Evolutionary conservation across 2,113 vertebrate genomes (phyloP).

Genomic region (Lepidothrix coronata): DNA sequence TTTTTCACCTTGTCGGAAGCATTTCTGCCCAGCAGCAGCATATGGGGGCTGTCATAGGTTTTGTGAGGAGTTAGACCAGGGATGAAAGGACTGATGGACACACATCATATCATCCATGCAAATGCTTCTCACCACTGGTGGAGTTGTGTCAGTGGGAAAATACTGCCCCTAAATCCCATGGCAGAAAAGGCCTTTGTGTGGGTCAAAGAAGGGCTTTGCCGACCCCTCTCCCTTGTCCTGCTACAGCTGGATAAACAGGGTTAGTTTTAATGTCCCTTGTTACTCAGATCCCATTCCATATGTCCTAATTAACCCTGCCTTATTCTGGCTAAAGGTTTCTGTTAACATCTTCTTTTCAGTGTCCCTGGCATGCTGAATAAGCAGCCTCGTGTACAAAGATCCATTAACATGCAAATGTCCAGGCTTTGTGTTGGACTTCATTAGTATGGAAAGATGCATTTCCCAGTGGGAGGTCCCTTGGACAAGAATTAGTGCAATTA

Average conservation of each 20-base stretch:
- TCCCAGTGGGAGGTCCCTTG: not conserved
- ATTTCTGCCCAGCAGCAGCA: accelerated
- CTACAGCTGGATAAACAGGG: conserved; percentile 18
- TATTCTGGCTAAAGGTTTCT: conserved; percentile 44
- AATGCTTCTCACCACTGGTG: not conserved
- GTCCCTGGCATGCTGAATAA: not conserved
- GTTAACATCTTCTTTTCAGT: conserved; percentile 41
- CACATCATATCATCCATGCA: not conserved
- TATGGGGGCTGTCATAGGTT: not conserved
- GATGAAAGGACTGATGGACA: not conserved
- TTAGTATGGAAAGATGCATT: conserved; percentile 18
- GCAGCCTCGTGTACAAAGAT: not conserved
- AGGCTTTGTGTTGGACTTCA: conserved; percentile 1
- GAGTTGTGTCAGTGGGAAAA: conserved; percentile 13
- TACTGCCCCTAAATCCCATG: not conserved
- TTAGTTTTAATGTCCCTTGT: conserved; percentile 30
- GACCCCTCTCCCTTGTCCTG: not conserved
- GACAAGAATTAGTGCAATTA: not conserved
- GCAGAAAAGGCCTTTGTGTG: not conserved
- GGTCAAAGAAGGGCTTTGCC: not conserved
- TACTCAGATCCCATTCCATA: conserved; percentile 20
- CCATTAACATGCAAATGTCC: conserved; percentile 43
- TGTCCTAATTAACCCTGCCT: conserved; percentile 40
- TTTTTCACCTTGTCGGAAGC: not conserved
- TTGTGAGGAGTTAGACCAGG: not conserved